Evolutionary conservation across 2,113 vertebrate species (phyloP).

Genomic region (Hypanus sabinus): DNA sequence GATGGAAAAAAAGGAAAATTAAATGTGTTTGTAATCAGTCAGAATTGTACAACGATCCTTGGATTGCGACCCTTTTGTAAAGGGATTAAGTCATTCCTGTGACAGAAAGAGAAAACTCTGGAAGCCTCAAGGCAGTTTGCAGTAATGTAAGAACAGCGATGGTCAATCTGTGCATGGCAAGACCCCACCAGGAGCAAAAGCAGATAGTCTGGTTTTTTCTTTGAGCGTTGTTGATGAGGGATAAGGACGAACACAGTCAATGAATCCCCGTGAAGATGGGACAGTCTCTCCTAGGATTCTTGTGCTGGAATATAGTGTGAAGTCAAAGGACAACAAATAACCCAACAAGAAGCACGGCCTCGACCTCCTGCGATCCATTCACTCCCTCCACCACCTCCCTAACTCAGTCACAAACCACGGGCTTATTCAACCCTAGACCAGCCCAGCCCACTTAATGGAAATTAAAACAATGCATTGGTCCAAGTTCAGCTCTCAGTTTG

Average conservation of each 20-base stretch:
- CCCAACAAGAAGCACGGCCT: not conserved
- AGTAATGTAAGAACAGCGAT: no score
- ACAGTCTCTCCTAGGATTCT: not conserved
- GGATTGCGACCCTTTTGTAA: not conserved
- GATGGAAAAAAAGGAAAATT: not conserved
- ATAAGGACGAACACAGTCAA: no score
- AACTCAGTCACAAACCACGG: not conserved
- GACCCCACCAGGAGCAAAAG: no score
- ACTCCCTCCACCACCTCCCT: no score
- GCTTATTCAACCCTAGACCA: not conserved
- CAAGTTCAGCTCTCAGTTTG: not conserved
- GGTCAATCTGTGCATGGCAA: no score
- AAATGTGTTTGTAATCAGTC: constrained; percentile 10
- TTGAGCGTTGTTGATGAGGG: no score
- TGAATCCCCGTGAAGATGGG: not conserved
- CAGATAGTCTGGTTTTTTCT: no score
- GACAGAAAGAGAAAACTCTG: not conserved
- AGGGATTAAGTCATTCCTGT: not conserved
- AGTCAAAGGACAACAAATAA: no score
- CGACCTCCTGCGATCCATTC: no score
- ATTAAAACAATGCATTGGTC: not conserved
- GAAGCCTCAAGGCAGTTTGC: no score
- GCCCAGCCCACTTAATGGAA: not conserved
- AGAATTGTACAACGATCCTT: not conserved
- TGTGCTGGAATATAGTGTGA: not conserved